A percentile compares a stretch with the other conserved stretches of the same genome.
Evolutionary conservation across 1,140 invertebrate genomes (phyloP).

Genomic region (Lysiphlebus fabarum): DNA sequence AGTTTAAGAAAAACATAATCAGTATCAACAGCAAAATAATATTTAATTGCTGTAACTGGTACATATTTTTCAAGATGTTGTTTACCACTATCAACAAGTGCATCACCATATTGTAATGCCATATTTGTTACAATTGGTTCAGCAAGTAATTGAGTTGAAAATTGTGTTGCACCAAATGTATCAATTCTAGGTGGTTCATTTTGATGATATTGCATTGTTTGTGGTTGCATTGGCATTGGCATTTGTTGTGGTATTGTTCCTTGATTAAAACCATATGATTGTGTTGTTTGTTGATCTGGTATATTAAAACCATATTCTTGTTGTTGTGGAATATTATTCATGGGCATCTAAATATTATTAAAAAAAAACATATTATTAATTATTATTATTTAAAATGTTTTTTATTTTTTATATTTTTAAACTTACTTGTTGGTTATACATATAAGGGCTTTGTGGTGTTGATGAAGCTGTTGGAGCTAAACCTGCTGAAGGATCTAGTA

Average conservation of each 20-base stretch:
- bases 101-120: constrained; percentile 92
- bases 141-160: constrained; percentile 58
- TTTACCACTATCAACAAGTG: constrained; percentile 72
- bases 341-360: constrained; percentile 39
- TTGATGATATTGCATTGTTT: constrained; percentile 27
- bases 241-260: constrained; percentile 18
- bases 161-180: constrained; percentile 43
- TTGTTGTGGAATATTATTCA: constrained; percentile 40
- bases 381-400: background rate
- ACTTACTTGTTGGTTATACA: constrained; percentile 49
- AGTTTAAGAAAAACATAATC: constrained; percentile 92
- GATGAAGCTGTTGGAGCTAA: constrained; percentile 32
- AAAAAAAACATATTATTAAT: too few relatives aligned
- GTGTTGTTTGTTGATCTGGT: constrained; percentile 34
- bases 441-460: constrained; percentile 39
- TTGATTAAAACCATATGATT: constrained; percentile 42
- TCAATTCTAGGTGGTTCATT: constrained; percentile 28
- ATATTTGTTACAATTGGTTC: constrained; percentile 81
- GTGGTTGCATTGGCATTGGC: constrained; percentile 25
- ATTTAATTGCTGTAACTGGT: constrained; percentile 86
- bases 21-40: constrained; percentile 98
- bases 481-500: constrained; percentile 47
- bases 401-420: background rate
- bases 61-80: constrained; percentile 89
- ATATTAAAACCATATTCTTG: constrained; percentile 51